Evolutionary conservation across 2,888 invertebrate genomes (phyloP).

Genomic region (Agrochola circellaris): DNA sequence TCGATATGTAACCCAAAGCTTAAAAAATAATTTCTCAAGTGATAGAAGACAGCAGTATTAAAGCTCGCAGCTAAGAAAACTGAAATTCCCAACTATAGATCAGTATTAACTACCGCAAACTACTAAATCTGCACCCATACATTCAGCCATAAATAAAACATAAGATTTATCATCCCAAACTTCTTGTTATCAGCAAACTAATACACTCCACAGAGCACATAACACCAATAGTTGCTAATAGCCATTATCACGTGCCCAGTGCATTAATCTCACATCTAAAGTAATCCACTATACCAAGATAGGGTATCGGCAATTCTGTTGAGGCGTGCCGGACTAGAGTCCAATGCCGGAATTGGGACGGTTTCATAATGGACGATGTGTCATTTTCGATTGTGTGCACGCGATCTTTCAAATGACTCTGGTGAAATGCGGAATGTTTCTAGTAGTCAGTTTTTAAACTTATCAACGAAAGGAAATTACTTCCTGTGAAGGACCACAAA

Average conservation of each 20-base stretch:
- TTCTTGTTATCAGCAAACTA: slow-evolving; percentile 57
- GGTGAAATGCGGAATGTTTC: neutral
- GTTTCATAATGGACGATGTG: slow-evolving; percentile 61
- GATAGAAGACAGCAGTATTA: neutral
- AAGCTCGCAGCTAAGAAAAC: neutral
- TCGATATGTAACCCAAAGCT: neutral
- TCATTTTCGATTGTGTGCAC: slow-evolving; percentile 64
- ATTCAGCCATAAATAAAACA: slow-evolving; percentile 28
- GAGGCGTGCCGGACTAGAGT: slow-evolving; percentile 64
- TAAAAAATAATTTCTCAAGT: neutral
- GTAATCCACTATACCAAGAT: slow-evolving; percentile 71
- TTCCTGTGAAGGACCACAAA: neutral
- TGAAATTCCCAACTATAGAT: neutral
- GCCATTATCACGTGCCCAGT: slow-evolving; percentile 71
- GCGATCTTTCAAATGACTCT: slow-evolving; percentile 50
- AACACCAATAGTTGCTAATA: slow-evolving; percentile 63
- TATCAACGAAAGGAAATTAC: neutral
- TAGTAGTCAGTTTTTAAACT: neutral
- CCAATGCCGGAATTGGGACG: slow-evolving; percentile 59
- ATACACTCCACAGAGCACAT: slow-evolving; percentile 58
- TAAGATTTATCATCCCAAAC: slow-evolving; percentile 38
- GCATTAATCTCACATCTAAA: slow-evolving; percentile 70
- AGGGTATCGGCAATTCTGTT: slow-evolving; percentile 75
- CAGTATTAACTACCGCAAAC: too few relatives aligned
- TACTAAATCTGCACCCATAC: slow-evolving; percentile 13